A percentile compares a stretch with the other conserved stretches of the same genome.
Evolutionary conservation across 2,888 invertebrate species (phyloP).

Genomic region (Ligdia adustata): DNA sequence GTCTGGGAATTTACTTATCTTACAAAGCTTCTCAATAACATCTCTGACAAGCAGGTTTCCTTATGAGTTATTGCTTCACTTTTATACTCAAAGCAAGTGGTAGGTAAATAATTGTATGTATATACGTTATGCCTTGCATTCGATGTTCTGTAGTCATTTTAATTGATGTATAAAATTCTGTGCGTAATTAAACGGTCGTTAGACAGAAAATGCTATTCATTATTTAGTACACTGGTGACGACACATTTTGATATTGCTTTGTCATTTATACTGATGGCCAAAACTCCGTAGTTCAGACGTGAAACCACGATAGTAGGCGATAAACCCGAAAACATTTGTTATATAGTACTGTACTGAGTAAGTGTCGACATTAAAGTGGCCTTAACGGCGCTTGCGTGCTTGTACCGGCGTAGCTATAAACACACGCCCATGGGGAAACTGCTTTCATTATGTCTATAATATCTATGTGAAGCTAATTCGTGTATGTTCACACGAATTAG

Average conservation of each 20-base stretch:
- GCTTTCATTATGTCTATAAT: conserved; percentile 39
- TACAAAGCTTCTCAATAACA: too few relatives aligned
- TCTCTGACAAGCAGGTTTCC: too few relatives aligned
- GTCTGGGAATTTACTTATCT: too few relatives aligned
- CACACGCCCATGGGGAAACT: conserved; percentile 38
- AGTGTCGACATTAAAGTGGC: conserved; percentile 43
- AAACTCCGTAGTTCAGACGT: not conserved
- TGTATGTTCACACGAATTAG: conserved; percentile 1
- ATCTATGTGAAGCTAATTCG: conserved; percentile 15
- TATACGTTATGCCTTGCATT: too few relatives aligned
- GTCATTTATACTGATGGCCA: not conserved
- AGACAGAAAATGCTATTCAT: too few relatives aligned
- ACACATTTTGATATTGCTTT: not conserved
- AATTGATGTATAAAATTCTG: too few relatives aligned
- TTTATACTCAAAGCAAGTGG: too few relatives aligned
- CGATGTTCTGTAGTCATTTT: too few relatives aligned
- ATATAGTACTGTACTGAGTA: conserved; percentile 36
- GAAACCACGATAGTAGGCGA: conserved; percentile 27
- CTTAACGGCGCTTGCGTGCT: conserved; percentile 45
- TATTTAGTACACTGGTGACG: not conserved
- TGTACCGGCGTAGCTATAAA: conserved; percentile 18
- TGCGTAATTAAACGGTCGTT: too few relatives aligned
- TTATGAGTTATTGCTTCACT: too few relatives aligned
- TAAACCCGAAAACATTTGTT: conserved; percentile 37
- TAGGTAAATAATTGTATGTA: too few relatives aligned